Evolutionary conservation across 1,140 invertebrate genomes (phyloP).

Genomic region (Colletes latitarsis): DNA sequence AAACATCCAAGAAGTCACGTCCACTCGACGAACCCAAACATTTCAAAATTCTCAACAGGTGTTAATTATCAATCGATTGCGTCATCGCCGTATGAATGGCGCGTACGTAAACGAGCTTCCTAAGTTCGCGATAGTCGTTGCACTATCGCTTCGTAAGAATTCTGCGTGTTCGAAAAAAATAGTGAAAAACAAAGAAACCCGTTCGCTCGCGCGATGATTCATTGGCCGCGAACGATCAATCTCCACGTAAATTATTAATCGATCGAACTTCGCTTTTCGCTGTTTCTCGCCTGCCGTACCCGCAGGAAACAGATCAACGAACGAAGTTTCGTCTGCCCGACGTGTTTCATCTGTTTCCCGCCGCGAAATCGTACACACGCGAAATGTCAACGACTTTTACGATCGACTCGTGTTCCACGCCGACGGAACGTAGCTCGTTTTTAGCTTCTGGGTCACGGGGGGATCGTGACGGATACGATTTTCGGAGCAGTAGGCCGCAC

Average conservation of each 20-base stretch:
- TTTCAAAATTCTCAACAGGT: background rate
- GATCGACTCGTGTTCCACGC: slow-evolving; percentile 18
- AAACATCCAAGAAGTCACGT: too few species aligned
- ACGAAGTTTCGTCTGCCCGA: slow-evolving; percentile 20
- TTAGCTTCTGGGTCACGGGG: background rate
- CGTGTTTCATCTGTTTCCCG: background rate
- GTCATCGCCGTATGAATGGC: background rate
- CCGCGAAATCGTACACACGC: background rate
- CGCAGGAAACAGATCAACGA: slow-evolving; percentile 19
- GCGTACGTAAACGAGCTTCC: background rate
- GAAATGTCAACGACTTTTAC: slow-evolving; percentile 44
- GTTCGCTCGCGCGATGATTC: background rate
- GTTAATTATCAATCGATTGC: background rate
- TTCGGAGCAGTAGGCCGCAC: background rate
- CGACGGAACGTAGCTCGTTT: background rate
- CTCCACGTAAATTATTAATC: background rate
- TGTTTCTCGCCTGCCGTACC: too few species aligned
- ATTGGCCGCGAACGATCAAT: background rate
- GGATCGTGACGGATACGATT: background rate
- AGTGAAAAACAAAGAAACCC: background rate
- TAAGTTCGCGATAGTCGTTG: background rate
- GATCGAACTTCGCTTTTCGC: background rate
- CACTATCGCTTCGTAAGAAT: background rate
- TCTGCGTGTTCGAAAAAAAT: background rate
- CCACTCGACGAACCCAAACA: too few species aligned